Conservation (phyloP, 1,140 invertebrate genomes). For the Brachionus angularis region DNA sequence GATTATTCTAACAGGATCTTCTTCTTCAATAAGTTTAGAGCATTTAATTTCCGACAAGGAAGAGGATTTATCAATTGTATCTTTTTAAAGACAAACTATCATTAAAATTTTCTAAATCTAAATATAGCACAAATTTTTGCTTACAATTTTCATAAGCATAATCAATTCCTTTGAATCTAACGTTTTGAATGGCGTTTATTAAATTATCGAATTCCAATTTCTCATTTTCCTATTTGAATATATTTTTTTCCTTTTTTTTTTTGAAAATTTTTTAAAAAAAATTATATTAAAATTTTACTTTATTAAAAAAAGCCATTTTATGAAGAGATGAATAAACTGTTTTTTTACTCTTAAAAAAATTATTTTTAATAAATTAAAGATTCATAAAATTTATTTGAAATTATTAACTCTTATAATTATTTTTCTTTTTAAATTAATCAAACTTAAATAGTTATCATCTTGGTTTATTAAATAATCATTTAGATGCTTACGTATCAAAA, state of each 20-base stretch:
- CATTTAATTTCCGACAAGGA: constrained; percentile 23
- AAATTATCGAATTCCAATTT: constrained; percentile 42
- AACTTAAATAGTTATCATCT: no score
- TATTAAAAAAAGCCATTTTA: no score
- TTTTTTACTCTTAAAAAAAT: no score
- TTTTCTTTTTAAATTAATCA: no score
- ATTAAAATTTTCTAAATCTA: neutral
- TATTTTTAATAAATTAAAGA: no score
- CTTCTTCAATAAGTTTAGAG: constrained; percentile 41
- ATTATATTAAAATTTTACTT: no score
- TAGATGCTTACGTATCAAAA: constrained; percentile 27
- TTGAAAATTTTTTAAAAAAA: no score
- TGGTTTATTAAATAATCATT: neutral
- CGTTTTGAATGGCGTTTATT: constrained; percentile 20
- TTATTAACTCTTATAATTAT: no score
- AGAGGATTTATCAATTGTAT: neutral
- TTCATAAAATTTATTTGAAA: no score
- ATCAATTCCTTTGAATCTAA: constrained; percentile 18
- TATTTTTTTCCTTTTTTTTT: neutral
- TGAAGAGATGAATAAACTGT: no score
- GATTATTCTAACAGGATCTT: neutral
- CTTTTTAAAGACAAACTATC: no score
- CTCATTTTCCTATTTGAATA: constrained; percentile 37
- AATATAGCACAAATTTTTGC: neutral
- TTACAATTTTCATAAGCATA: constrained; percentile 28